Conservation (phyloP, 64 coral and sea anemone genomes). For the Montipora capricornis region DNA sequence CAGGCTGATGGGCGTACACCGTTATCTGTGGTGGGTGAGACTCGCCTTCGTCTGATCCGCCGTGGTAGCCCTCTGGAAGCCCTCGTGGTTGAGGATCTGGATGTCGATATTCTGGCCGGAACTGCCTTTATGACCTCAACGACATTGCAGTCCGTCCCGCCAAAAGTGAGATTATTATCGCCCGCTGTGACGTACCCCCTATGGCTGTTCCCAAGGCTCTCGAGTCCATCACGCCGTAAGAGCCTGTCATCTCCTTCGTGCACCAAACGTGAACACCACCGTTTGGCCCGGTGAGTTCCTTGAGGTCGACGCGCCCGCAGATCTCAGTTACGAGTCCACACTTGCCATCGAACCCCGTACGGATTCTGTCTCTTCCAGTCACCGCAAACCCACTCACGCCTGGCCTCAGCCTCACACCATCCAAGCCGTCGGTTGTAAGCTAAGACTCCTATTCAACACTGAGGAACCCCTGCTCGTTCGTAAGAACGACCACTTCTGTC, state of each 20-base stretch:
- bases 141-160: too few relatives aligned
- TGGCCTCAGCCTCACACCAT: conserved; percentile 65
- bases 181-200: too few relatives aligned
- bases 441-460: conserved; percentile 32
- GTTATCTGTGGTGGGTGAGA: not conserved
- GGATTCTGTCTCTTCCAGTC: conserved; percentile 28
- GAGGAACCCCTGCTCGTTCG: conserved; percentile 13
- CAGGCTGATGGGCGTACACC: conserved; percentile 7
- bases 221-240: too few relatives aligned
- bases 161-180: too few relatives aligned
- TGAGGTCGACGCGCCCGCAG: conserved; percentile 52
- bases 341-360: conserved; percentile 39
- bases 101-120: too few relatives aligned
- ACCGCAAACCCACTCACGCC: conserved; percentile 4
- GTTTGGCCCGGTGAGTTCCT: conserved; percentile 63
- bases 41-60: not conserved
- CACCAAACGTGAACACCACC: conserved; percentile 8
- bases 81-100: too few relatives aligned
- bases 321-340: conserved; percentile 29
- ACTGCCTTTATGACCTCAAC: too few relatives aligned
- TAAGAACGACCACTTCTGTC: conserved; percentile 59
- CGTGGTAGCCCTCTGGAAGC: too few relatives aligned
- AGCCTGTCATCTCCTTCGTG: conserved; percentile 14
- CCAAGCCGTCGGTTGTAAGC: conserved; percentile 42
- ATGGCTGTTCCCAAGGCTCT: too few relatives aligned